Percentiles rank a stretch among this genome's conserved stretches.
Evolutionary conservation across 2,888 invertebrate genomes (phyloP).

Genomic region (Heliothis peltigera): DNA sequence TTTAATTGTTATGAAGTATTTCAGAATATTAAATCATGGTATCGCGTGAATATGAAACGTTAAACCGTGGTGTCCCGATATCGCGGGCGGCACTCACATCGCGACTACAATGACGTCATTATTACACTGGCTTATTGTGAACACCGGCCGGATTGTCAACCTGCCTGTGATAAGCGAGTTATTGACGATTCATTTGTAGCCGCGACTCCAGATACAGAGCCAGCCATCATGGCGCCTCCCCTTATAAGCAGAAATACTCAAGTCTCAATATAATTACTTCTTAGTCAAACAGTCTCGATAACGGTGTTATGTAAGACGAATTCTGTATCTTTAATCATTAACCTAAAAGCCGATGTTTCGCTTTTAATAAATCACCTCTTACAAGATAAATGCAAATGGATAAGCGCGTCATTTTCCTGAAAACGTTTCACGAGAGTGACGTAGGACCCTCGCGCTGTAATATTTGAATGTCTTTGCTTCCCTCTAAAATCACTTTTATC

Average conservation of each 20-base stretch:
- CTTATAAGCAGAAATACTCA: not conserved
- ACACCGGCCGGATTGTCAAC: conserved; percentile 2
- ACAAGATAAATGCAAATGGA: no score
- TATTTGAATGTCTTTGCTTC: not conserved
- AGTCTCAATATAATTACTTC: not conserved
- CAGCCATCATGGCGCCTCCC: not conserved
- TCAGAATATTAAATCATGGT: conserved; percentile 9
- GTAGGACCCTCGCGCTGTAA: not conserved
- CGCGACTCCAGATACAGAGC: not conserved
- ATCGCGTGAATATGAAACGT: conserved; percentile 17
- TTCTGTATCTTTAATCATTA: not conserved
- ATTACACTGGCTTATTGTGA: conserved; percentile 37
- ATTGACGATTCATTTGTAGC: not conserved
- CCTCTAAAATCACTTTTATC: conserved; percentile 48
- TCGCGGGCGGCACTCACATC: conserved; percentile 18
- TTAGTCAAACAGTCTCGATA: not conserved
- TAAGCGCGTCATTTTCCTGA: no score
- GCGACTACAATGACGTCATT: conserved; percentile 29
- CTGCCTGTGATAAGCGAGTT: not conserved
- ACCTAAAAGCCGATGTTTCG: no score
- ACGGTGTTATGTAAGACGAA: not conserved
- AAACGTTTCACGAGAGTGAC: no score
- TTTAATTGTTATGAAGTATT: conserved; percentile 3
- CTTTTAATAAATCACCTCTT: no score
- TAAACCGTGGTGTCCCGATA: conserved; percentile 21